Evolutionary conservation across 1,140 invertebrate genomes (phyloP), one percentile per base, ranked within the genome.

Genomic region (Lasioglossum baleicum): DNA sequence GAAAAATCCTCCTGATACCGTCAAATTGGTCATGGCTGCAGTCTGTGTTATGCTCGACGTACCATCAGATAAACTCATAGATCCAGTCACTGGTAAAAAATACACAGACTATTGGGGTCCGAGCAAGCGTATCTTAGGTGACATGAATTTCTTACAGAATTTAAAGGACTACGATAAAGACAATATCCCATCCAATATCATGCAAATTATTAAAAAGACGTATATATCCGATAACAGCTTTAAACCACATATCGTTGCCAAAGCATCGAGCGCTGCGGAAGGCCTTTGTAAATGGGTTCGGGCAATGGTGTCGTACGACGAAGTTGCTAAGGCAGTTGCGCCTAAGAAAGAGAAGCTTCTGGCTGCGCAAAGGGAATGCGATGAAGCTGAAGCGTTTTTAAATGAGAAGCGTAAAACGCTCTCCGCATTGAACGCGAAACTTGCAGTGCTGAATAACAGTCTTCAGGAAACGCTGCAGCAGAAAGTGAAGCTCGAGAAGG

Each of bases 1-100:
- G 96, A 96, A 96, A 92, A 96, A 96, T 91, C 97, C 97, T 15
- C 96, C 97, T 11, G 94, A 95, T 67, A 95, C 95, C 40, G 95
- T 97, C 0, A 95, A 96, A 85, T 90, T 97, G 67, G 96, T 96
- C 1, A 95, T 97, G 94, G 96, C 96, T 60, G 95, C 96, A 42
- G 95, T 97, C 7, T 97, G 96, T 88, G 95, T 97, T 4, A 96
- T 97, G 95, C 91, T 96, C 63, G 94, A 93, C 44, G 93, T 96
- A 13, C 94, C 95, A 73, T 94, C 96, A 1, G 95, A 96, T 81
- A 94, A 94, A 83, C 93, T 95, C 17, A 93, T 94, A 35, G 95
- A 96, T 90, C 87, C 93, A 64, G 91, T 78, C 85, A 92, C 94
- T 64, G 95, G 95, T 4, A 94, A 94, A 89, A 96, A 95, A 90